phyloP scores from a whole-genome alignment of 2,888 invertebrate genomes.

The Aporophyla nigra region DNA sequence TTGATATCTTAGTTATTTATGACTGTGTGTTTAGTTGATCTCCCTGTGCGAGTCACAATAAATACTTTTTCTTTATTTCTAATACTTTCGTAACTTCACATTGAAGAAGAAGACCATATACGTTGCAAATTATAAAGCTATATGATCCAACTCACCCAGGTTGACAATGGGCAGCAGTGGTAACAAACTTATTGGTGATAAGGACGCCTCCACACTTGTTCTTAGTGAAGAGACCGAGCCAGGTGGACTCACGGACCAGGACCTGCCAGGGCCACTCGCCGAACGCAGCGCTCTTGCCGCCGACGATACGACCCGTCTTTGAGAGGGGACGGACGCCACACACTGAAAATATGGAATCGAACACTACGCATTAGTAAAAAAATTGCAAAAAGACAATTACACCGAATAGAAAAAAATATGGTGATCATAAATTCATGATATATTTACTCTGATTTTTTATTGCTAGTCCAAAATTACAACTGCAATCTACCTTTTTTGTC shows the following conservation, averaged over 20 bases:
- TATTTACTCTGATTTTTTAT: no score
- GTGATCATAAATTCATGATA: background rate
- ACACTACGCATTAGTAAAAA: background rate
- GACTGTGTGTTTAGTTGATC: no score
- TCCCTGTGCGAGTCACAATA: no score
- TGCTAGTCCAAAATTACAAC: no score
- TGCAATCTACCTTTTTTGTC: no score
- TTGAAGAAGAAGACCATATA: no score
- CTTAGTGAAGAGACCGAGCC: slow-evolving; percentile 98
- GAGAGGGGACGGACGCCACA: slow-evolving; percentile 96
- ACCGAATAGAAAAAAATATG: background rate
- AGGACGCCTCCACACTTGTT: slow-evolving; percentile 98
- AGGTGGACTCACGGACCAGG: slow-evolving; percentile 97
- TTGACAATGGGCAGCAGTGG: slow-evolving; percentile 98
- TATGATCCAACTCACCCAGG: slow-evolving; percentile 92
- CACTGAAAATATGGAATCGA: slow-evolving; percentile 89
- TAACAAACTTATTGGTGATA: slow-evolving; percentile 96
- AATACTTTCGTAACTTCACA: no score
- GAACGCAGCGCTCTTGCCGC: slow-evolving; percentile 96
- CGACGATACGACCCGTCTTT: slow-evolving; percentile 96
- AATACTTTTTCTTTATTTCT: no score
- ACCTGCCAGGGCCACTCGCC: slow-evolving; percentile 99
- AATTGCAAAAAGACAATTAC: background rate
- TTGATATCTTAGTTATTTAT: no score
- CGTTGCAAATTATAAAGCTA: no score